phyloP scores from a whole-genome alignment of 2,888 invertebrate genomes.

The Clitarchus hookeri region DNA sequence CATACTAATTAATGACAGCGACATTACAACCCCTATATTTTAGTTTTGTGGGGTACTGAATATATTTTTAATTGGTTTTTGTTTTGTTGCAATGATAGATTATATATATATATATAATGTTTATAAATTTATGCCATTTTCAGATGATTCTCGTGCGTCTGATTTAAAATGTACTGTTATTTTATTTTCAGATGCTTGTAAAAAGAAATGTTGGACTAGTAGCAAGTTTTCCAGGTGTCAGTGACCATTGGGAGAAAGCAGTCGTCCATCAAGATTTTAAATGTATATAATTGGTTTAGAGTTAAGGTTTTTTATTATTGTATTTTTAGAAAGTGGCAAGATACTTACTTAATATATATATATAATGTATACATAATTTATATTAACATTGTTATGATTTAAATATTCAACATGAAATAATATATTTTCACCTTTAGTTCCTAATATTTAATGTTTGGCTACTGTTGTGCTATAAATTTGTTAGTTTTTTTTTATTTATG shows the following conservation, averaged over 20 bases:
- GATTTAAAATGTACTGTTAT: not conserved
- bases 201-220: not conserved
- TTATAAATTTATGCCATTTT: no score
- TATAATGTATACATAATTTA: not conserved
- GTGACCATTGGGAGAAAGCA: slow-evolving; percentile 4
- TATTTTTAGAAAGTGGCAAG: not conserved
- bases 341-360: not conserved
- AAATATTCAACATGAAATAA: not conserved
- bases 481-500: not conserved
- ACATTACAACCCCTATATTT: no score
- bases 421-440: not conserved
- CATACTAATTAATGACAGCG: no score
- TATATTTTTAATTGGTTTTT: no score
- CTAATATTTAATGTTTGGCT: not conserved
- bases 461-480: slow-evolving; percentile 1
- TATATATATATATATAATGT: no score
- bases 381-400: slow-evolving; percentile 5
- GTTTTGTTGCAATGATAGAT: no score
- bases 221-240: not conserved
- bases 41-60: no score
- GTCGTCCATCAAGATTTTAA: not conserved
- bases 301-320: not conserved
- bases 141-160: no score
- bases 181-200: not conserved
- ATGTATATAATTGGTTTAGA: slow-evolving; percentile 9